Conservation (phyloP, 2,797 vertebrate species). For the Pachyuromys duprasi region DNA sequence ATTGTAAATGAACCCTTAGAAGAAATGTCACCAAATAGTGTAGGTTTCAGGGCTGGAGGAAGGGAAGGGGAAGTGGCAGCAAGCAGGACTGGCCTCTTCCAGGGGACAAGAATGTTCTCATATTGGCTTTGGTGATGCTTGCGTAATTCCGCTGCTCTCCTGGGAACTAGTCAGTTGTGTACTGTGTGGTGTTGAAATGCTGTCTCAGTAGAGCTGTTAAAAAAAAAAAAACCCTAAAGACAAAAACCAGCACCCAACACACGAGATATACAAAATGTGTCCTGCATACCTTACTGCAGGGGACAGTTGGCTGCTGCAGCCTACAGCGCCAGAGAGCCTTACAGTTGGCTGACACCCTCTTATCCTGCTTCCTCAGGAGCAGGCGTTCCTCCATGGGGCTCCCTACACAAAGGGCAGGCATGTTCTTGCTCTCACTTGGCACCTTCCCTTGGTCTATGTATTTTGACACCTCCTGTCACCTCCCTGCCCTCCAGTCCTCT, state of each 20-base stretch:
- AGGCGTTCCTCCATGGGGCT: neutral
- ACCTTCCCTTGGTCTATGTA: neutral
- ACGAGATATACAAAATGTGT: neutral
- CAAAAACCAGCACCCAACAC: neutral
- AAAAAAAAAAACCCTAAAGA: neutral
- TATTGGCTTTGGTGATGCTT: neutral
- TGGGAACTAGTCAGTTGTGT: neutral
- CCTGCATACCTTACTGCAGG: neutral
- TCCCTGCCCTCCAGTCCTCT: neutral
- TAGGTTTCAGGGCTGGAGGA: neutral
- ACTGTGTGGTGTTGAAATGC: neutral
- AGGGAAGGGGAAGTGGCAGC: neutral
- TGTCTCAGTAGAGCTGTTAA: neutral
- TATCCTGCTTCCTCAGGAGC: neutral
- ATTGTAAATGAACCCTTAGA: neutral
- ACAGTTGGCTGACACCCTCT: neutral
- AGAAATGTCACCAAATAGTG: neutral
- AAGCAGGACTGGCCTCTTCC: too few relatives aligned
- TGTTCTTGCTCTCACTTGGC: neutral
- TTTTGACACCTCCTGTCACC: neutral
- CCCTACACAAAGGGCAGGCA: neutral
- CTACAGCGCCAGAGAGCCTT: neutral
- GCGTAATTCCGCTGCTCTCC: neutral
- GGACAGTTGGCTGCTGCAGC: neutral
- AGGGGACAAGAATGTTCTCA: neutral